phyloP scores from a whole-genome alignment of 2,888 invertebrate genomes.

The Cremastobaeus sp. region DNA sequence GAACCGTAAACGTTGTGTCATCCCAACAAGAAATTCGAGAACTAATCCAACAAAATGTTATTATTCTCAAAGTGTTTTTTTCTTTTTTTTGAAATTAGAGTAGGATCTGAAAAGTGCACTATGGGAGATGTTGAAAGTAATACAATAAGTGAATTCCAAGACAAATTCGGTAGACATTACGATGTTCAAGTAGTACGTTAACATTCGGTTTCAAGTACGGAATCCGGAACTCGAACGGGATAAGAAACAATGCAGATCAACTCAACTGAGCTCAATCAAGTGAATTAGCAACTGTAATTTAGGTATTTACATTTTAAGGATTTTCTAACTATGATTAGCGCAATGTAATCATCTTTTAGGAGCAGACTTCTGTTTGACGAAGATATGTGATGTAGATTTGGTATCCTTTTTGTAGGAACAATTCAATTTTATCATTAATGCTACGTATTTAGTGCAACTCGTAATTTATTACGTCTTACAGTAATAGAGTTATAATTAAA shows the following conservation, averaged over 20 bases:
- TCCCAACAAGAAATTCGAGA: too few species aligned
- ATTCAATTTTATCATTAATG: slow-evolving; percentile 38
- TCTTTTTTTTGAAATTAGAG: too few species aligned
- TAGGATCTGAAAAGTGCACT: too few species aligned
- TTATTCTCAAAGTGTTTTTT: too few species aligned
- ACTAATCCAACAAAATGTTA: too few species aligned
- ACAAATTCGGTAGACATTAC: slow-evolving; percentile 7
- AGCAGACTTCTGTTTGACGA: slow-evolving; percentile 35
- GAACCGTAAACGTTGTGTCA: too few species aligned
- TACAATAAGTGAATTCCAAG: too few species aligned
- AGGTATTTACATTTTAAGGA: slow-evolving; percentile 38
- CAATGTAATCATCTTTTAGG: slow-evolving; percentile 35
- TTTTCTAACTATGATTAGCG: slow-evolving; percentile 40
- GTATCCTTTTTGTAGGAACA: slow-evolving; percentile 29
- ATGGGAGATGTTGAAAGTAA: too few species aligned
- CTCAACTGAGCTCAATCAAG: slow-evolving; percentile 34
- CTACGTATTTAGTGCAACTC: slow-evolving; percentile 39
- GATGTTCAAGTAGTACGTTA: slow-evolving; percentile 24
- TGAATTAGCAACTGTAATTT: slow-evolving; percentile 47
- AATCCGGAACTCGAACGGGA: slow-evolving; percentile 2
- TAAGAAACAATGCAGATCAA: slow-evolving; percentile 9
- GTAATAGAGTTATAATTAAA: slow-evolving; percentile 35
- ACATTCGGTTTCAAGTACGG: slow-evolving; percentile 18
- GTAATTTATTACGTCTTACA: slow-evolving; percentile 38
- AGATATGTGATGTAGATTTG: slow-evolving; percentile 48